Base-by-base conservation (phyloP, 1,140 invertebrate genomes). In the Elymnias hypermnestra region DNA sequence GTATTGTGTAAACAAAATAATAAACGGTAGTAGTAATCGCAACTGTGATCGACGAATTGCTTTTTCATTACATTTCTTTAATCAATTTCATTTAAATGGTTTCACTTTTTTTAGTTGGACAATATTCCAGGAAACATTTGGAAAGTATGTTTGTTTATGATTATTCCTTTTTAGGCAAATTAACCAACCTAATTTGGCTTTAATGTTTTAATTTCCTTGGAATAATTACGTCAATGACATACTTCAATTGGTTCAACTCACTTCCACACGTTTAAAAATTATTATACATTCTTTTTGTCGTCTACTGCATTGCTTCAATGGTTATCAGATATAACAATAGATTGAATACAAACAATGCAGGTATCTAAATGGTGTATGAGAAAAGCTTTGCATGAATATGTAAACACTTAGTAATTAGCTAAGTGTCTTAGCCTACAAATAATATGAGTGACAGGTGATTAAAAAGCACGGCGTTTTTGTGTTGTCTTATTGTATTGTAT, bases 321-420 rank as follows among this genome's bases (percentile, higher is more conserved):
- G 41, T 41, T 29, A 36, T 8, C 9, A 10, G 10, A 29, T 29
- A 13, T 29, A 12, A 4, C 1, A 13, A 15, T 31, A 17, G 3
- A 8, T 29, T 12, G 12, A 23, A 29, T 42, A n/a, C 17, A 29
- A 39, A 29, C 9, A 31, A 22, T 17, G 13, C 18, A 28, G 26
- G 10, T 38, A 35, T n/a, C 12, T 46, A 33, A 59, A 43, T 23
- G 29, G 21, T 49, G 38, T 51, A 45, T 51, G 52, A 52, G 52
- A 44, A 51, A 40, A 26, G 33, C 39, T 29, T 45, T 37, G 26
- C 36, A 29, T 14, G 40, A 15, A 38, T 43, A 38, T 40, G 8
- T 43, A 31, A 51, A 6, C 1, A 6, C 21, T 22, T 1, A 22
- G 8, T 22, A 22, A 22, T 22, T 22, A 22, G 21, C 2, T 22